Evolutionary conservation across 2,113 vertebrate species (phyloP).

Genomic region (western clawed frog (Xenopus tropicalis)): UCB_Xtro_10.0 CM004449.2:116696501-116697000

Average conservation of each 20-base stretch:
- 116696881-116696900: not conserved
- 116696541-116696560: slow-evolving; percentile 41
- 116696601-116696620: slow-evolving; percentile 46
- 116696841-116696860: not conserved
- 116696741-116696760: slow-evolving; percentile 30
- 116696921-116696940: too few species aligned
- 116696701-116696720: slow-evolving; percentile 34
- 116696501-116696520: slow-evolving; percentile 42
- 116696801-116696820: not conserved
- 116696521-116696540: slow-evolving; percentile 44
- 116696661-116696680: slow-evolving; percentile 42
- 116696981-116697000: too few species aligned
- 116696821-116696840: slow-evolving; percentile 15
- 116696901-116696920: too few species aligned
- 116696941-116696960: too few species aligned
- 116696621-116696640: slow-evolving; percentile 30
- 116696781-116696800: slow-evolving; percentile 31
- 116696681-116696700: slow-evolving; percentile 45
- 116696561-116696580: slow-evolving; percentile 37
- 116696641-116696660: slow-evolving; percentile 36
- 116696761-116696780: slow-evolving; percentile 33
- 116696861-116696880: not conserved
- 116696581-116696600: slow-evolving; percentile 37
- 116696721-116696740: slow-evolving; percentile 6
- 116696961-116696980: too few species aligned